Conservation (phyloP, 2,888 invertebrate genomes). For the Machimus rusticus region DNA sequence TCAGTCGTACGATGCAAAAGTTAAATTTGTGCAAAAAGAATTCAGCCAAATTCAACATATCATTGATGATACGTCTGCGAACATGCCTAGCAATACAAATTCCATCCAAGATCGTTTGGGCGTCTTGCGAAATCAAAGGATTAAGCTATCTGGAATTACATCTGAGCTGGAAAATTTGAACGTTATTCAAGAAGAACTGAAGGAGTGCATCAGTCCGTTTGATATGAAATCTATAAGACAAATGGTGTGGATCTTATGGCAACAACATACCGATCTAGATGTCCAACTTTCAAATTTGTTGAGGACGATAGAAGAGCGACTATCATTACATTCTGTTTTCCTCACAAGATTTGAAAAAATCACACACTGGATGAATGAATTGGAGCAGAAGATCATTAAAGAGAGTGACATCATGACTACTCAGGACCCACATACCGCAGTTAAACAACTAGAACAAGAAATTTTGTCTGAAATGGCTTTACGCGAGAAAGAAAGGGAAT, state of each 20-base stretch:
- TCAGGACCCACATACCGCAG: conserved; percentile 76
- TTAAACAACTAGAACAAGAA: conserved; percentile 76
- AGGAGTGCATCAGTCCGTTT: conserved; percentile 83
- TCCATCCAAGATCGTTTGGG: conserved; percentile 72
- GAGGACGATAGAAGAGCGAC: conserved; percentile 76
- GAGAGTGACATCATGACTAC: conserved; percentile 66
- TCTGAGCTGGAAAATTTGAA: conserved; percentile 75
- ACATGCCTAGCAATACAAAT: conserved; percentile 68
- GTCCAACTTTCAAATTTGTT: conserved; percentile 77
- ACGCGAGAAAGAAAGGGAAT: conserved; percentile 80
- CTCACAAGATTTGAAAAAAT: conserved; percentile 72
- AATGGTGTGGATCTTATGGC: conserved; percentile 77
- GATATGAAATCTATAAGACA: conserved; percentile 84
- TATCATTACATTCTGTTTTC: conserved; percentile 76
- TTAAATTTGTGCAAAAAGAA: conserved; percentile 68
- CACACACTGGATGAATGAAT: conserved; percentile 73
- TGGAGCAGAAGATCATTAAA: conserved; percentile 72
- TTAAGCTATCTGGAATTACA: conserved; percentile 62
- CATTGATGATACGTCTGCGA: conserved; percentile 67
- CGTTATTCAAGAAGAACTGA: conserved; percentile 80
- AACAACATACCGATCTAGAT: conserved; percentile 82
- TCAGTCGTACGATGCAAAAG: conserved; percentile 70
- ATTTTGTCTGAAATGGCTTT: conserved; percentile 77
- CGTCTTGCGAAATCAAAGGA: conserved; percentile 69
- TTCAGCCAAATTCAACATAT: conserved; percentile 72